Evolutionary conservation across 1,140 invertebrate species (phyloP).

Genomic region (Aphelinus certus): DNA sequence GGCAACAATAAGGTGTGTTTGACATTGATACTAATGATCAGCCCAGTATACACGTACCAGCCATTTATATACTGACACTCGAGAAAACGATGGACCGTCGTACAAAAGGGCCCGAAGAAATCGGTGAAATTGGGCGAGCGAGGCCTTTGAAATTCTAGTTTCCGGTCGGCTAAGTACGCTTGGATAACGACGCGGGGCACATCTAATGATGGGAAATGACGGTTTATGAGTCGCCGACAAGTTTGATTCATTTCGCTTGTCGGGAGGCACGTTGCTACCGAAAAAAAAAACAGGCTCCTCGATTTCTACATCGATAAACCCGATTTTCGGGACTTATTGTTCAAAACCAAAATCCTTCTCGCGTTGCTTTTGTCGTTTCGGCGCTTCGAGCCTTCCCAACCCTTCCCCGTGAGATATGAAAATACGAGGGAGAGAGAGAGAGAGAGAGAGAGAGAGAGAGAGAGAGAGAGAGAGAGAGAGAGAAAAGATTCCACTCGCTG

Average conservation of each 20-base stretch:
- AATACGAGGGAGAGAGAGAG: not conserved
- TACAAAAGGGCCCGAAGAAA: slow-evolving; percentile 53
- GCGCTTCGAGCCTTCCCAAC: not conserved
- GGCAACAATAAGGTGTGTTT: slow-evolving; percentile 51
- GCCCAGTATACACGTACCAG: not conserved
- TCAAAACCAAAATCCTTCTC: slow-evolving; percentile 25
- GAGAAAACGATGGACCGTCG: slow-evolving; percentile 49
- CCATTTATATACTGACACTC: slow-evolving; percentile 27
- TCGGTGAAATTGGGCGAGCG: slow-evolving; percentile 61
- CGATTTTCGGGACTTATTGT: slow-evolving; percentile 28
- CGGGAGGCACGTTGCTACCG: not conserved
- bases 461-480: not conserved
- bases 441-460: not conserved
- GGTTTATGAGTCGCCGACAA: slow-evolving; percentile 52
- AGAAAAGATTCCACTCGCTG: not conserved
- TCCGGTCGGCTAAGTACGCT: slow-evolving; percentile 48
- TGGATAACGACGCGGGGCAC: slow-evolving; percentile 22
- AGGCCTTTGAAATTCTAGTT: slow-evolving; percentile 51
- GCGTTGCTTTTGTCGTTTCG: not conserved
- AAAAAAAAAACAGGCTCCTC: not conserved
- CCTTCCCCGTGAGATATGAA: not conserved
- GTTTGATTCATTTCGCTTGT: slow-evolving; percentile 48
- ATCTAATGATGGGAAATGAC: slow-evolving; percentile 61
- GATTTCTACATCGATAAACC: slow-evolving; percentile 15
- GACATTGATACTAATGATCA: slow-evolving; percentile 57